Conservation (phyloP, 2,888 invertebrate species). For the Alviniconcha strummeri region DNA sequence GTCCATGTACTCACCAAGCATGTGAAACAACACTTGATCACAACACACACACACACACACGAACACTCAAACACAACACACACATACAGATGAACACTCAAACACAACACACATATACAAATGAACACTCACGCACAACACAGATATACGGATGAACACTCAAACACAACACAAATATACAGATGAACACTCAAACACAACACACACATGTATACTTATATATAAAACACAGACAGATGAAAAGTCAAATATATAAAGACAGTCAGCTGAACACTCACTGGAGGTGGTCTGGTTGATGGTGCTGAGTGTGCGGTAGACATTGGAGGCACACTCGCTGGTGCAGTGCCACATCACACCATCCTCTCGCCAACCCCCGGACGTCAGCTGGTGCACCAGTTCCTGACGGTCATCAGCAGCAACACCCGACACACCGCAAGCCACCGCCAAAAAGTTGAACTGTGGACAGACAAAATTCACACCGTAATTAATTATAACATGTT, state of each 20-base stretch:
- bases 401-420: slow-evolving; percentile 58
- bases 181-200: too few species aligned
- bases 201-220: too few species aligned
- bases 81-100: not conserved
- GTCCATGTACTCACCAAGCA: too few species aligned
- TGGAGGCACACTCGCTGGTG: slow-evolving; percentile 65
- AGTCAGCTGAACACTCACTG: slow-evolving; percentile 5
- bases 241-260: too few species aligned
- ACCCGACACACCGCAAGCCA: slow-evolving; percentile 60
- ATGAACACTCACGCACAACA: too few species aligned
- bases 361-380: slow-evolving; percentile 69
- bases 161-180: too few species aligned
- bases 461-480: slow-evolving; percentile 17
- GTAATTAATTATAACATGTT: too few species aligned
- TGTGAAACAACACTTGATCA: not conserved
- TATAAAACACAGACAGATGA: too few species aligned
- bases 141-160: too few species aligned
- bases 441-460: slow-evolving; percentile 68
- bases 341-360: slow-evolving; percentile 67
- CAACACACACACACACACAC: not conserved
- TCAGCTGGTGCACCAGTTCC: slow-evolving; percentile 64
- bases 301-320: slow-evolving; percentile 56
- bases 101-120: not conserved
- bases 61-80: not conserved
- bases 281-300: slow-evolving; percentile 51